Conservation (phyloP, 2,797 vertebrate genomes). For the Sandelia bainsii region DNA sequence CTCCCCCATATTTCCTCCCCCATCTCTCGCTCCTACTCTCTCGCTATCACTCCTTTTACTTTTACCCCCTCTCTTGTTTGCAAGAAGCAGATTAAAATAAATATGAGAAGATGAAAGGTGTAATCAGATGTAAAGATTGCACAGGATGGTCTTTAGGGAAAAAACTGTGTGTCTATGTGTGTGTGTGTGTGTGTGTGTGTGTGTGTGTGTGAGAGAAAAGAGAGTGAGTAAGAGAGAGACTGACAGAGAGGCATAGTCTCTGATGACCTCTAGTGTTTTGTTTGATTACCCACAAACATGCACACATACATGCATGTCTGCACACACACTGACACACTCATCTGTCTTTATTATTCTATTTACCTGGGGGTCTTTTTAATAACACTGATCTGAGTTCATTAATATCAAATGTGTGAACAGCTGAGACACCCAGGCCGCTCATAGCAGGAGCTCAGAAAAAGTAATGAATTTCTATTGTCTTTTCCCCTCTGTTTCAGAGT, state of each 20-base stretch:
- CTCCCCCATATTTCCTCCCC: slow-evolving; percentile 42
- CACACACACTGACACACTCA: slow-evolving; percentile 66
- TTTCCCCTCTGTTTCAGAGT: slow-evolving; percentile 86
- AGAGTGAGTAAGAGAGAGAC: slow-evolving; percentile 23
- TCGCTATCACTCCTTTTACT: slow-evolving; percentile 43
- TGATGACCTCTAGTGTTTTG: slow-evolving; percentile 74
- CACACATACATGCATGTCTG: slow-evolving; percentile 8
- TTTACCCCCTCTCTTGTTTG: slow-evolving; percentile 69
- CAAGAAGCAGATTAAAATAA: slow-evolving; percentile 80
- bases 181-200: slow-evolving; percentile 22
- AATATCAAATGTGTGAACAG: slow-evolving; percentile 82
- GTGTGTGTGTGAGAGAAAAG: neutral
- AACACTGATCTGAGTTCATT: slow-evolving; percentile 82
- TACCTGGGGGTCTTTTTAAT: slow-evolving; percentile 83
- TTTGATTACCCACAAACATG: slow-evolving; percentile 46
- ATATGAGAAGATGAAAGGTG: slow-evolving; percentile 83
- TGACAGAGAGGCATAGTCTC: slow-evolving; percentile 62
- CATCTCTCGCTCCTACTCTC: slow-evolving; percentile 14
- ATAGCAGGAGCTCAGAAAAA: slow-evolving; percentile 60
- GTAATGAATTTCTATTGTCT: slow-evolving; percentile 77
- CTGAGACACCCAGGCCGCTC: slow-evolving; percentile 72
- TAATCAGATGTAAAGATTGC: slow-evolving; percentile 84
- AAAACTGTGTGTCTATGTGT: slow-evolving; percentile 44
- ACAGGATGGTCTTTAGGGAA: slow-evolving; percentile 76
- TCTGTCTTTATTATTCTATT: slow-evolving; percentile 81